phyloP scores from a whole-genome alignment of 2,888 invertebrate genomes.

The Epirrita christyi region DNA sequence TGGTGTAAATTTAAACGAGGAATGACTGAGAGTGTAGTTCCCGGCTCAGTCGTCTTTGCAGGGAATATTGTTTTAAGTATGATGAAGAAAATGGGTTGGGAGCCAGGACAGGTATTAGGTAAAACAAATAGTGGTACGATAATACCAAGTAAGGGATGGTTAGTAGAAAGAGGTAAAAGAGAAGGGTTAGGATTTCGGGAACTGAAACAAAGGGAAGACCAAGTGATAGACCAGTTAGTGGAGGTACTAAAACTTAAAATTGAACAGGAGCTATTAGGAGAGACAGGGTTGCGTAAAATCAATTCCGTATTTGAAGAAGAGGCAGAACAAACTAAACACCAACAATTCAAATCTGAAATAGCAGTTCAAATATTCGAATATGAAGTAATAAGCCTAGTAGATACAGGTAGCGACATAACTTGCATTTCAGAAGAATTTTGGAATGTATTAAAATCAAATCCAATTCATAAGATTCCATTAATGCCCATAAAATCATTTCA shows the following conservation, averaged over 20 bases:
- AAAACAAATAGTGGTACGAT: not conserved
- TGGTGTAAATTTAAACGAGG: slow-evolving; percentile 8
- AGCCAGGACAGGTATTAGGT: not conserved
- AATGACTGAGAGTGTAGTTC: not conserved
- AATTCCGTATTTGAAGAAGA: not conserved
- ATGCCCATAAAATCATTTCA: too few relatives aligned
- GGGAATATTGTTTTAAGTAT: not conserved
- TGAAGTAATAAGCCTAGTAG: not conserved
- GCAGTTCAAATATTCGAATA: not conserved
- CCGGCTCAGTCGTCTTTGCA: slow-evolving; percentile 8
- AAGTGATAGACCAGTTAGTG: too few relatives aligned
- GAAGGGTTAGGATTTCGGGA: too few relatives aligned
- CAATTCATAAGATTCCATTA: too few relatives aligned
- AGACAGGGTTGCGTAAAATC: too few relatives aligned
- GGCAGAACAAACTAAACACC: not conserved
- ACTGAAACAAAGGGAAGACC: too few relatives aligned
- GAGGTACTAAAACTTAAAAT: not conserved
- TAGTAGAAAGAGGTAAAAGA: not conserved
- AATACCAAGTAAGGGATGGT: not conserved
- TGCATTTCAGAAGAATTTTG: slow-evolving; percentile 1
- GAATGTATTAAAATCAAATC: not conserved
- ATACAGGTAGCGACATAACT: not conserved
- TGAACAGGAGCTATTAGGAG: not conserved
- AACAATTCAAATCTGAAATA: slow-evolving; percentile 3
- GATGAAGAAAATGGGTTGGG: slow-evolving; percentile 3